Percentiles rank a stretch among this genome's conserved stretches.
These are phyloP conservation scores for Macrotrachela quadricornifera DNA, from an alignment of 1,140 invertebrate species.

Conservation along the genomic window DNA sequence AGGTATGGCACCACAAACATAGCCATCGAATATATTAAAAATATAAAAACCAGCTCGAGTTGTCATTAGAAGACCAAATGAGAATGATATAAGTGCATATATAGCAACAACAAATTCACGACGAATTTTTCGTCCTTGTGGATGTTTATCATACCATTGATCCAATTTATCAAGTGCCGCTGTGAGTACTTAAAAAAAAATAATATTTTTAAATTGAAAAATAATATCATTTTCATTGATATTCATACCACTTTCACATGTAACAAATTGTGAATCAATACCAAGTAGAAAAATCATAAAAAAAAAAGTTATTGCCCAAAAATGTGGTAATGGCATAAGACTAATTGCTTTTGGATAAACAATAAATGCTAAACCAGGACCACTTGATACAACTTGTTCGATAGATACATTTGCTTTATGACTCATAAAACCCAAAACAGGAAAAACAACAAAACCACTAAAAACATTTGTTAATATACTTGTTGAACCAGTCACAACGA, in stretches of 20 bases:
- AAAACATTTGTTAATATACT: no score
- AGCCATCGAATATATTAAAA: constrained; percentile 60
- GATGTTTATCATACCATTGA: constrained; percentile 31
- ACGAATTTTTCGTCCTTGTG: neutral
- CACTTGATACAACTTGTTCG: no score
- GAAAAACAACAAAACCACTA: no score
- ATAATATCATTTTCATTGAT: neutral
- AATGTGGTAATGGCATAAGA: constrained; percentile 59
- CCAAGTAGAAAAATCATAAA: constrained; percentile 90
- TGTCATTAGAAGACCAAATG: constrained; percentile 11
- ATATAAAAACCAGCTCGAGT: constrained; percentile 48
- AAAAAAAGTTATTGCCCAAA: constrained; percentile 97
- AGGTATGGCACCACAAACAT: constrained; percentile 42
- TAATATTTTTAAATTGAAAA: neutral
- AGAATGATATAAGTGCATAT: neutral
- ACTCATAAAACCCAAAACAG: no score
- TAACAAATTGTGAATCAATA: constrained; percentile 57
- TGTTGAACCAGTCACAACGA: no score
- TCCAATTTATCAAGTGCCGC: constrained; percentile 42
- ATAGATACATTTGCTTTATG: no score
- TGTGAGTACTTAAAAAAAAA: constrained; percentile 27
- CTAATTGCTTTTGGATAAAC: no score
- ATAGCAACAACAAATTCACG: constrained; percentile 1
- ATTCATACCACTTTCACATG: neutral
- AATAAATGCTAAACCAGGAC: no score